These are phyloP conservation scores for Hemicrepidius hirtus DNA, from an alignment of 2,888 invertebrate genomes.

Conservation along the genomic window DNA sequence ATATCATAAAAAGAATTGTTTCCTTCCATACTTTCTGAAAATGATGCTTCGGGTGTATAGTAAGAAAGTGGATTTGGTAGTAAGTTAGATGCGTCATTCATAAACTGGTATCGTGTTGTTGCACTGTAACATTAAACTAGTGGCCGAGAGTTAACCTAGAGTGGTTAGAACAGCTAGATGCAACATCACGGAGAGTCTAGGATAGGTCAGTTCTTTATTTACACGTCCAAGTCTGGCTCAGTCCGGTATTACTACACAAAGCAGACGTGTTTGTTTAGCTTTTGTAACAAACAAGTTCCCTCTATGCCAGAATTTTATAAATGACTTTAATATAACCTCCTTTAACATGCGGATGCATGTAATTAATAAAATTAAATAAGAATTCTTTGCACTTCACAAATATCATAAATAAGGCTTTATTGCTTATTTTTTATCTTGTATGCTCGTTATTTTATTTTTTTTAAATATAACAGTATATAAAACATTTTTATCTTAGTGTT, in stretches of 20 bases:
- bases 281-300: constrained; percentile 35
- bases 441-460: constrained; percentile 12
- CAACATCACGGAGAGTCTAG: constrained; percentile 55
- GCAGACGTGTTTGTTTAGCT: constrained; percentile 36
- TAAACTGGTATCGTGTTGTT: constrained; percentile 26
- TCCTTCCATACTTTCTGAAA: no score
- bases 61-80: constrained; percentile 1
- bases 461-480: neutral
- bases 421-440: constrained; percentile 8
- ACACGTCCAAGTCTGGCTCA: constrained; percentile 45
- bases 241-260: constrained; percentile 34
- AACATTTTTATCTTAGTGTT: constrained; percentile 27
- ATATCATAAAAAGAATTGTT: neutral
- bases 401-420: constrained; percentile 24
- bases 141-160: constrained; percentile 49
- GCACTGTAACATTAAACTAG: constrained; percentile 45
- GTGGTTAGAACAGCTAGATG: constrained; percentile 50
- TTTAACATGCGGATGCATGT: constrained; percentile 15
- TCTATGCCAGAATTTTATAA: constrained; percentile 6
- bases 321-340: constrained; percentile 17
- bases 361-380: constrained; percentile 32
- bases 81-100: constrained; percentile 31
- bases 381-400: constrained; percentile 26
- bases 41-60: neutral
- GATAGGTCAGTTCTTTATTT: constrained; percentile 57